Evolutionary conservation across 2,888 invertebrate species (phyloP).

Genomic region (Noctua pronuba): DNA sequence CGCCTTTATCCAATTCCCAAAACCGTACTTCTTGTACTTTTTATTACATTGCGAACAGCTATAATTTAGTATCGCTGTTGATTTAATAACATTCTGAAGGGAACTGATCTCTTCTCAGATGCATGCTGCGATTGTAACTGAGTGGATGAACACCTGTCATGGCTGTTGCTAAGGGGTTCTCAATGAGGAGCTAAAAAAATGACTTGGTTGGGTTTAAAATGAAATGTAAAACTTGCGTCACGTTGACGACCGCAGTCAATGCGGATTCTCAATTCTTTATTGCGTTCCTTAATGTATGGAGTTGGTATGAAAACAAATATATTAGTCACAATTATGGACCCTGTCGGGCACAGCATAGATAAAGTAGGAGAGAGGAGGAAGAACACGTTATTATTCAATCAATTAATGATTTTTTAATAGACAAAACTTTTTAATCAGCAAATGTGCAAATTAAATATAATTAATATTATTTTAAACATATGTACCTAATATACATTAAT

Average conservation of each 20-base stretch:
- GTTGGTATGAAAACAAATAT: no score
- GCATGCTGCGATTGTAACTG: conserved; percentile 44
- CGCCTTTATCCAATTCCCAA: conserved; percentile 52
- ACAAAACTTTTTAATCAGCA: no score
- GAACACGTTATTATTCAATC: no score
- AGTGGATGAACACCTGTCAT: conserved; percentile 35
- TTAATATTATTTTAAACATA: no score
- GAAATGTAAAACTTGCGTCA: neutral
- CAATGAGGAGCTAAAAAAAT: conserved; percentile 25
- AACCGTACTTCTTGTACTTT: conserved; percentile 56
- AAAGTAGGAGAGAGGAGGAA: no score
- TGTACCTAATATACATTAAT: no score
- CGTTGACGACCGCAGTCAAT: neutral
- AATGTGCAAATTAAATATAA: no score
- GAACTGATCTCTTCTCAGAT: conserved; percentile 32
- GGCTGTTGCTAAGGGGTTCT: conserved; percentile 2
- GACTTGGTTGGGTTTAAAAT: neutral
- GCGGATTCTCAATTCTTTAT: no score
- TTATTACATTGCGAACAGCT: conserved; percentile 43
- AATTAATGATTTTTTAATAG: no score
- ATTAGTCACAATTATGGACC: no score
- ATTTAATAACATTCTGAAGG: conserved; percentile 35
- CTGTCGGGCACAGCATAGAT: no score
- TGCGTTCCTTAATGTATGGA: no score
- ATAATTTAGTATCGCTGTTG: conserved; percentile 45